Conservation (phyloP, 2,113 vertebrate genomes). For the Phrynosoma blainvillii region DNA sequence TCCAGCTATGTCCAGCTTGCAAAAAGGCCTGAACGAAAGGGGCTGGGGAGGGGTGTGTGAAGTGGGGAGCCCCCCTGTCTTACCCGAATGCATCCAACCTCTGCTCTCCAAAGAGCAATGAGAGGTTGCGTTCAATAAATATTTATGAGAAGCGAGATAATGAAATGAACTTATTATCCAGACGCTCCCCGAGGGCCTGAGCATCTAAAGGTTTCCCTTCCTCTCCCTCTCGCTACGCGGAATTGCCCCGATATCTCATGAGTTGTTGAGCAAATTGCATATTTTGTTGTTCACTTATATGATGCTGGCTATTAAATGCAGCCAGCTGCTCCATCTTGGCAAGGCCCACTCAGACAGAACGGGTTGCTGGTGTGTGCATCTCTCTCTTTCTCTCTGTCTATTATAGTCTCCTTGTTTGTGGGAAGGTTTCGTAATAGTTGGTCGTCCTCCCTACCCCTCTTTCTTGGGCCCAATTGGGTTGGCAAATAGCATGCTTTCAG, state of each 20-base stretch:
- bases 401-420: background rate
- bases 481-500: background rate
- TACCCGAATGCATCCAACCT: conserved; percentile 56
- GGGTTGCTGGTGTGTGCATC: background rate
- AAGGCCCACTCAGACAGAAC: conserved; percentile 50
- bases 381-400: background rate
- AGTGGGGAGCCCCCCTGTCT: conserved; percentile 45
- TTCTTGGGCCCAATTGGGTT: background rate
- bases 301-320: conserved; percentile 70
- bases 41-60: conserved; percentile 1
- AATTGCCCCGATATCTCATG: conserved; percentile 66
- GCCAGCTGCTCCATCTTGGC: conserved; percentile 71
- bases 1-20: background rate
- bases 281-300: conserved; percentile 72
- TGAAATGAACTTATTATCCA: conserved; percentile 65
- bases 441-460: background rate
- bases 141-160: conserved; percentile 71
- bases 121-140: conserved; percentile 64
- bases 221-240: conserved; percentile 53
- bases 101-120: conserved; percentile 65
- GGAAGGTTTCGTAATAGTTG: too few relatives aligned
- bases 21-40: conserved; percentile 36
- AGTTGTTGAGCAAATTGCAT: conserved; percentile 71
- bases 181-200: conserved; percentile 66
- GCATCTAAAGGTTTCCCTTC: conserved; percentile 46